Base-by-base conservation (phyloP, 2,797 vertebrate species). In the Acanthis flammea region DNA sequence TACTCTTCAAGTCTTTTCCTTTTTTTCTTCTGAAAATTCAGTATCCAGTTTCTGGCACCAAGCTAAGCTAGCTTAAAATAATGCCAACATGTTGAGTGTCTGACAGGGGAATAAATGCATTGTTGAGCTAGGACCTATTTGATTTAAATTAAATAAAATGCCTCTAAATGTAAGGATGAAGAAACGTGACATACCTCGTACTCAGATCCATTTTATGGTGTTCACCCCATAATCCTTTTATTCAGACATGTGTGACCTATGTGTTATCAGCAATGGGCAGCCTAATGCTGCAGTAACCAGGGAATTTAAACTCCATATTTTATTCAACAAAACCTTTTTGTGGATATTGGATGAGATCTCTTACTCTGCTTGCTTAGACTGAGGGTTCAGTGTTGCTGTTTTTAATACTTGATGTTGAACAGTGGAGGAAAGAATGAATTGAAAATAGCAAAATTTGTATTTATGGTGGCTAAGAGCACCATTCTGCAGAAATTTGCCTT, bases 241-340 rank as follows among this genome's bases (percentile, higher is more conserved):
- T 86, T 91, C 78, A 63, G 39, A 44, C 60, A 33, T 1, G 4
- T 23, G 31, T 66, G 84, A 82, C 78, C 91, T 82, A 0, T 42
- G 60, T 2, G 42, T 94, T 94, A 94, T 92, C 86, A 90, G 75
- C 91, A 90, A 14, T 41, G 72, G 93, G 68, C 91, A 94, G 78
- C 79, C 90, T 83, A 90, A 80, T 0, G 0, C 30, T 82, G 77
- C 76, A 68, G 70, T 41, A 78, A 74, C 25, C 55, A 42, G 37
- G 44, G 66, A 90, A 90, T 93, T 91, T 33, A 86, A 92, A 92
- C 58, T 67, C 73, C 42, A 30, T 31, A 3, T 78, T 91, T 90
- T 78, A 68, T 78, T 95, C 54, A 76, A 58, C 19, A 79, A 88
- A 87, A 77, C 60, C 37, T 62, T 78, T 87, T 62, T 81, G 57